Evolutionary conservation across 2,113 vertebrate genomes (phyloP).

Genomic region (Taurulus bubalis): DNA sequence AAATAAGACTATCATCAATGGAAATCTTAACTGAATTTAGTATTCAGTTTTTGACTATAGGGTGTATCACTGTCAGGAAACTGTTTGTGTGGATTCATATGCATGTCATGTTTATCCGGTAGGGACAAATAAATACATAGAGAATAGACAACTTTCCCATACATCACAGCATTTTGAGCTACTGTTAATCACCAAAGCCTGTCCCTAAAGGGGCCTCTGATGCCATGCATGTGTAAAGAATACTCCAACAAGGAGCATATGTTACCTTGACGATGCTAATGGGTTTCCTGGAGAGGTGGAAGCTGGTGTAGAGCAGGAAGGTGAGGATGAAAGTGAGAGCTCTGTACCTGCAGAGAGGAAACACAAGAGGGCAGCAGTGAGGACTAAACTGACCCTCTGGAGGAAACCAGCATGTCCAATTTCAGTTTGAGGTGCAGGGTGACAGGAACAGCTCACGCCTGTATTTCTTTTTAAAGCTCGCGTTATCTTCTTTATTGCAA

Average conservation of each 20-base stretch:
- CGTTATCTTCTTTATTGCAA: not conserved
- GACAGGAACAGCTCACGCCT: not conserved
- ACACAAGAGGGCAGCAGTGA: constrained; percentile 11
- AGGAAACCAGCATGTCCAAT: not conserved
- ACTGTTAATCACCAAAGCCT: not conserved
- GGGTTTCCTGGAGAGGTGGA: constrained; percentile 95
- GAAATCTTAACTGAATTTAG: not conserved
- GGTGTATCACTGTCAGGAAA: not conserved
- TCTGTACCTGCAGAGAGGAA: constrained; percentile 85
- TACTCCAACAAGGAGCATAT: not conserved
- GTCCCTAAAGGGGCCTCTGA: not conserved
- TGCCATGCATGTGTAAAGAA: not conserved
- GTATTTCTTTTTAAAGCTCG: not conserved
- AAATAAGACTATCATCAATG: too few species aligned
- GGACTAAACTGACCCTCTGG: too few species aligned
- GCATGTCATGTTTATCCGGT: not conserved
- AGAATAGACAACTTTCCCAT: too few species aligned
- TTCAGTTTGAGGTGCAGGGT: not conserved
- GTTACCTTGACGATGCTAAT: constrained; percentile 96
- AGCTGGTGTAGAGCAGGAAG: constrained; percentile 93
- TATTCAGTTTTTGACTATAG: not conserved
- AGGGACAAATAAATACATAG: too few species aligned
- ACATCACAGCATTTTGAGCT: not conserved
- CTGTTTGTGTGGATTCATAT: not conserved
- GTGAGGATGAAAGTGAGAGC: constrained; percentile 90